Conservation (phyloP, 2,113 vertebrate genomes). For the Maccullochella peelii region DNA sequence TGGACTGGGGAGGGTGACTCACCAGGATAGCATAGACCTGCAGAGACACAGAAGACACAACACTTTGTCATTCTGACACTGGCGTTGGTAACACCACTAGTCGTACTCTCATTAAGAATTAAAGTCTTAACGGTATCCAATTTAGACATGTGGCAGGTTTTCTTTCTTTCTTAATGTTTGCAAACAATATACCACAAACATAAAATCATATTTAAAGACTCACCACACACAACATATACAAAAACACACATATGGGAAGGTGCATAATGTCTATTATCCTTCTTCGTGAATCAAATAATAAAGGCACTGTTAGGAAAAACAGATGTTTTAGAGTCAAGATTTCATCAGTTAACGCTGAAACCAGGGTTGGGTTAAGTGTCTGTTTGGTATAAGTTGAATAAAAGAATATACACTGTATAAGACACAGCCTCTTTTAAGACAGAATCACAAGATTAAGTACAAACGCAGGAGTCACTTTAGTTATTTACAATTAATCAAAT, state of each 20-base stretch:
- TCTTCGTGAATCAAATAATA: background rate
- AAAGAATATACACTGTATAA: background rate
- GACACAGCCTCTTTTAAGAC: background rate
- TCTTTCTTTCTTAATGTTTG: background rate
- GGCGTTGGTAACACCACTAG: background rate
- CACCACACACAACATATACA: background rate
- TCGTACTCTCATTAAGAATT: background rate
- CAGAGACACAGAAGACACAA: conserved; percentile 40
- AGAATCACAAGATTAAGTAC: background rate
- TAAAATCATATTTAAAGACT: background rate
- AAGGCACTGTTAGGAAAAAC: background rate
- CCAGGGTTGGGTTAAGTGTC: background rate
- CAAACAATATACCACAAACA: background rate
- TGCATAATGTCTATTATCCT: background rate
- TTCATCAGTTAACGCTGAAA: background rate
- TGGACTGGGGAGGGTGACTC: conserved; percentile 97
- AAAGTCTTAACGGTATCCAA: too few species aligned
- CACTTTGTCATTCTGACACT: conserved; percentile 53
- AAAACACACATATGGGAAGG: background rate
- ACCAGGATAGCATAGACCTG: conserved; percentile 99
- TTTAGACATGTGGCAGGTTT: background rate
- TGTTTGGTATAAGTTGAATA: background rate
- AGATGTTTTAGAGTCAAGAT: background rate
- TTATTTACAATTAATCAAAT: conserved; percentile 5
- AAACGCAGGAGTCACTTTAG: background rate